Conservation (phyloP, 53 echinoderm and acorn worm genomes). For the Astropecten irregularis region DNA sequence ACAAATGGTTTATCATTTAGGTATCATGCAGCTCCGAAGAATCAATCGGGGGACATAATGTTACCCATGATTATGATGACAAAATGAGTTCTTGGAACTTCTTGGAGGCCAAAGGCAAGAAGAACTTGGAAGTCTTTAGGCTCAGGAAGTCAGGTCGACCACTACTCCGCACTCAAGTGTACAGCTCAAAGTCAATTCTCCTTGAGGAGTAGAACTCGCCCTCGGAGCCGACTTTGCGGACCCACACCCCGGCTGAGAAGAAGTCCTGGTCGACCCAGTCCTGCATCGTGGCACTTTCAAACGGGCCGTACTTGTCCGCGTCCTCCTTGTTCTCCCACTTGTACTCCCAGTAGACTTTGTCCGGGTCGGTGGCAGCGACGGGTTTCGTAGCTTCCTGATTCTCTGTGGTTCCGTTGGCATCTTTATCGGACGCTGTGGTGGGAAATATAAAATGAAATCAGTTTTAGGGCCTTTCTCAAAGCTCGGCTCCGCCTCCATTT, state of each 20-base stretch:
- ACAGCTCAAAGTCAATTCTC: conserved; percentile 87
- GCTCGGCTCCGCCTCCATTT: too few species aligned
- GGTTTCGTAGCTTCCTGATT: neutral
- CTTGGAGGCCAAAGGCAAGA: too few species aligned
- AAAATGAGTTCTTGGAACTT: too few species aligned
- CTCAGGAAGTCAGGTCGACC: too few species aligned
- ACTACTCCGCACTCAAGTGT: neutral
- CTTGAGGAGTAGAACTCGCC: conserved; percentile 75
- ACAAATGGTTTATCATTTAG: too few species aligned
- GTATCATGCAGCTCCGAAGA: too few species aligned
- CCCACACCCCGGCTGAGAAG: conserved; percentile 85
- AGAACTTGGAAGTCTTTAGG: too few species aligned
- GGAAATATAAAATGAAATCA: too few species aligned
- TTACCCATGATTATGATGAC: too few species aligned
- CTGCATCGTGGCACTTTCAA: conserved; percentile 89
- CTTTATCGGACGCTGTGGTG: neutral
- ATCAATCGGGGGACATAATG: too few species aligned
- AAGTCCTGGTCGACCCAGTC: conserved; percentile 87
- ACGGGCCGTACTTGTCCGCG: conserved; percentile 86
- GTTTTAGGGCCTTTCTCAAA: too few species aligned
- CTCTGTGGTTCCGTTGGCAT: conserved; percentile 11
- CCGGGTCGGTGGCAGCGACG: conserved; percentile 42
- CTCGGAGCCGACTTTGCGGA: conserved; percentile 78
- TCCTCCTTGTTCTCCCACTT: conserved; percentile 89
- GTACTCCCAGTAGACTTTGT: conserved; percentile 88